Evolutionary conservation across 2,888 invertebrate genomes (phyloP).

Genomic region (Apantesis nais): DNA sequence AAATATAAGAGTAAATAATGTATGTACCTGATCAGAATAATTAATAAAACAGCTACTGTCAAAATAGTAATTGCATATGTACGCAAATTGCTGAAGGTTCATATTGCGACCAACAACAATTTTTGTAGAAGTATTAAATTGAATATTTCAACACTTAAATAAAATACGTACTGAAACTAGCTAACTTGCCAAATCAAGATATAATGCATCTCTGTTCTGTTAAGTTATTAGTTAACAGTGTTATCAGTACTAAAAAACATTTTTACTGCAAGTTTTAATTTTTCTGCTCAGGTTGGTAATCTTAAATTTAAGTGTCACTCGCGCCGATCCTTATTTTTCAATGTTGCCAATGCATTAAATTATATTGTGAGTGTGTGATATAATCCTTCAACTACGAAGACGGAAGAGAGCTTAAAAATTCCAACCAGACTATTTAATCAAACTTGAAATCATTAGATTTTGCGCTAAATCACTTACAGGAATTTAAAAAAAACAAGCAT

Average conservation of each 20-base stretch:
- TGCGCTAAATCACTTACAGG: too few relatives aligned
- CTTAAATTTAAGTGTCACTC: neutral
- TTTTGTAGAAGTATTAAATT: neutral
- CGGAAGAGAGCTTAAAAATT: neutral
- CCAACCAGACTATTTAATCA: neutral
- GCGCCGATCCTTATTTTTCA: neutral
- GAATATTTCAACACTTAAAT: neutral
- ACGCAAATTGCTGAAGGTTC: neutral
- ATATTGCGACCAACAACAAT: neutral
- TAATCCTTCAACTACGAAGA: neutral
- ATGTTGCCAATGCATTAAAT: neutral
- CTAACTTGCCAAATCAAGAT: neutral
- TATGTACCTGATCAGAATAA: constrained; percentile 18
- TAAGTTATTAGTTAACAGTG: neutral
- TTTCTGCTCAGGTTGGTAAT: constrained; percentile 11
- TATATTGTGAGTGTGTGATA: constrained; percentile 1
- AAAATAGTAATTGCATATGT: neutral
- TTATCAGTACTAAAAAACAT: neutral
- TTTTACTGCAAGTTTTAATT: neutral
- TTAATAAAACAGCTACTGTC: neutral
- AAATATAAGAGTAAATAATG: constrained; percentile 17
- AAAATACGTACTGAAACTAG: neutral
- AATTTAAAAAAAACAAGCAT: neutral
- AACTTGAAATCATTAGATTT: neutral
- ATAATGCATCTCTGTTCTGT: neutral